Conservation (phyloP, 2,888 invertebrate species). For the Cacoxenus indagator region DNA sequence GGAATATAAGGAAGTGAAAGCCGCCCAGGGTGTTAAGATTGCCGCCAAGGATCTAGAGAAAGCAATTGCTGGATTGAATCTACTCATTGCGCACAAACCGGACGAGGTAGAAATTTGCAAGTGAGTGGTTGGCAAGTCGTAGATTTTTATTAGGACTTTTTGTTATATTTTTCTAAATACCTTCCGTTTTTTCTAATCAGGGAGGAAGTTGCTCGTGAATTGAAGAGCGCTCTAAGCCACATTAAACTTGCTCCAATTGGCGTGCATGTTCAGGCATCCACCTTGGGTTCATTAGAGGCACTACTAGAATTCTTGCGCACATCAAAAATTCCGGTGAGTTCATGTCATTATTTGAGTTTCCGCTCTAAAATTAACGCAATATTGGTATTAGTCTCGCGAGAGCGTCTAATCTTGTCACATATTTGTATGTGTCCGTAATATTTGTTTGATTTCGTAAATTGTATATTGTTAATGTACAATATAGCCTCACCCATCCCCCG, state of each 20-base stretch:
- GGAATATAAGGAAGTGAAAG: constrained; percentile 93
- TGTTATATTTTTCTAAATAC: neutral
- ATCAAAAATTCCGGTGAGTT: constrained; percentile 93
- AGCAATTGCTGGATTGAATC: constrained; percentile 94
- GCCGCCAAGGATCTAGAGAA: constrained; percentile 98
- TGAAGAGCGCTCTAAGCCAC: constrained; percentile 90
- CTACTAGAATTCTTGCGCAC: constrained; percentile 91
- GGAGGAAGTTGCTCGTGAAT: constrained; percentile 89
- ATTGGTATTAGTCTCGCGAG: no score
- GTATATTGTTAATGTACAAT: no score
- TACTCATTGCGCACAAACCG: constrained; percentile 90
- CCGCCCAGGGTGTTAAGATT: constrained; percentile 98
- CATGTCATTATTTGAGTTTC: no score
- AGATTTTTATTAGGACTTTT: neutral
- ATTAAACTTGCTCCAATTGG: constrained; percentile 94
- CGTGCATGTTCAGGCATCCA: constrained; percentile 99
- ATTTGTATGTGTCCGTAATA: no score
- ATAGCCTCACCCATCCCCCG: no score
- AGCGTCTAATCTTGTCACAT: no score
- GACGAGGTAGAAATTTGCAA: constrained; percentile 92
- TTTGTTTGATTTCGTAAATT: no score
- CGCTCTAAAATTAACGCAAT: no score
- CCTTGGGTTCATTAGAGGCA: constrained; percentile 98
- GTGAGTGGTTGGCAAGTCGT: constrained; percentile 62
- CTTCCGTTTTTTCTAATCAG: constrained; percentile 69